Evolutionary conservation across 2,797 vertebrate species (phyloP).

Genomic region (Squalus acanthias): DNA sequence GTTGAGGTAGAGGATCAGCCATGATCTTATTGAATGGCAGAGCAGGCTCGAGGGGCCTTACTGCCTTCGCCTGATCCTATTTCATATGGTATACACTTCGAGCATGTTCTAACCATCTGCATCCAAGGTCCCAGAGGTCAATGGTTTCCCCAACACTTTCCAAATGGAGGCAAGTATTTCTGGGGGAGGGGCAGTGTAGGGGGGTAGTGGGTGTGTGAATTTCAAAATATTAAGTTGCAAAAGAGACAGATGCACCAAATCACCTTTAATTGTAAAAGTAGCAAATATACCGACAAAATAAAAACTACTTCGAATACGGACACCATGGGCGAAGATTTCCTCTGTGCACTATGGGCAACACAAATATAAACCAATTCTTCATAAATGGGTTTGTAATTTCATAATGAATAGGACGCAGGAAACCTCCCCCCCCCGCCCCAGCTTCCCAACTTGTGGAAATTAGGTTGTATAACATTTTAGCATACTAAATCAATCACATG

Average conservation of each 20-base stretch:
- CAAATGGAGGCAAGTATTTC: no score
- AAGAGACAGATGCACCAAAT: neutral
- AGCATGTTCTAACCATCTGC: no score
- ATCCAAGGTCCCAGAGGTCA: no score
- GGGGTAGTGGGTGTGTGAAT: neutral
- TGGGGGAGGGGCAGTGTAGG: no score
- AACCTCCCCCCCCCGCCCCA: neutral
- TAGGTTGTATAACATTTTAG: neutral
- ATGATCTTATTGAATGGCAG: no score
- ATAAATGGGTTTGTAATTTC: neutral
- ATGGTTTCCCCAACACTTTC: no score
- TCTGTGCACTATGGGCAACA: neutral
- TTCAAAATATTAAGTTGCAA: neutral
- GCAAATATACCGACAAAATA: neutral
- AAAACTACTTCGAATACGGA: neutral
- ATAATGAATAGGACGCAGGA: neutral
- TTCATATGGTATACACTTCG: no score
- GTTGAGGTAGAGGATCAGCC: no score
- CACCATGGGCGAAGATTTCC: neutral
- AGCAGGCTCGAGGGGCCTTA: no score
- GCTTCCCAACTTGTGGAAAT: neutral
- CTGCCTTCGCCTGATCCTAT: no score
- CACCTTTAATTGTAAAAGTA: neutral
- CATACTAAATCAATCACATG: neutral
- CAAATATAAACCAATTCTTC: neutral